Base-by-base conservation (phyloP, 1,140 invertebrate genomes). In the Drosophila ambigua region DNA sequence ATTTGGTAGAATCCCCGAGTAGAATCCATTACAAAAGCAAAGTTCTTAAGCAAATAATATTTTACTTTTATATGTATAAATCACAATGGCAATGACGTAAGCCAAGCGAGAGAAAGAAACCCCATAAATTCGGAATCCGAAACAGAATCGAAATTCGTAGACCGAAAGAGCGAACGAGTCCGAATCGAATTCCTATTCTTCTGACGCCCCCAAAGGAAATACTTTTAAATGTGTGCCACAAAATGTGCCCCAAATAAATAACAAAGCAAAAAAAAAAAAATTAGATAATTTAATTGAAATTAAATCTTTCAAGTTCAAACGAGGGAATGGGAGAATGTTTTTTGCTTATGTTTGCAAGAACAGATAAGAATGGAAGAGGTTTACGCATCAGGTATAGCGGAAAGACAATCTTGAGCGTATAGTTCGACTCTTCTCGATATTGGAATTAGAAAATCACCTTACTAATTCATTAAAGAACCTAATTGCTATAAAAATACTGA, bases 1-100 rank as follows among this genome's bases (percentile, higher is more conserved):
- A 60, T 58, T 66, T 77, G 68, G 65, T 69, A 7, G 26, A 71
- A 69, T 50, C 52, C 53, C 31, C 39, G 64, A 69, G 41, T 28
- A 8, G 50, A 77, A 64, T 76, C 46, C 39, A 77, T 81, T 81
- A 81, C 72, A 72, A 81, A 66, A 31, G 78, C 78, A 73, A 39
- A 68, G 66, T 55, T 68, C 62, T 67, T 55, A 68, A 72, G 66
- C 58, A 46, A 62, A 52, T 31, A 41, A n/a, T 55, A 48, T 50
- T 51, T 59, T 59, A 35, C 31, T 35, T 39, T 39, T 13, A 11
- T 20, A 20, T 73, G 45, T 79, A 69, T 44, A 52, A 59, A 50
- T 48, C 57, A 69, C 49, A 59, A 45, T 53, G 52, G 13, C 54
- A 16, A 60, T 83, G 79, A 83, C 75, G 79, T 79, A 59, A 83